Percentiles rank a stretch among this genome's conserved stretches.
Evolutionary conservation across 2,888 invertebrate genomes (phyloP).

Genomic region (Aphidius colemani): DNA sequence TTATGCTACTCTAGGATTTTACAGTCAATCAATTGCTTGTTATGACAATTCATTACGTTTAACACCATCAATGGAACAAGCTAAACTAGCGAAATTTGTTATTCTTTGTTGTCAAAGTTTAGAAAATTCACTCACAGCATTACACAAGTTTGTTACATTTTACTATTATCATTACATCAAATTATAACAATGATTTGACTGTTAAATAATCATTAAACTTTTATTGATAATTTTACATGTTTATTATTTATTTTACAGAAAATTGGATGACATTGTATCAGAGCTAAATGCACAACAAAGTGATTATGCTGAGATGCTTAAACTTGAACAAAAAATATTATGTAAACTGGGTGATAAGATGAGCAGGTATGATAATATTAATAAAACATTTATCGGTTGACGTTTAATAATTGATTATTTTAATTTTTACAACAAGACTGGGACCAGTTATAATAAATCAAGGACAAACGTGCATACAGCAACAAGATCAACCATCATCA

Average conservation of each 20-base stretch:
- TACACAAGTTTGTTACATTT: constrained; percentile 72
- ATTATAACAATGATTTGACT: not conserved
- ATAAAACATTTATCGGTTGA: too few species aligned
- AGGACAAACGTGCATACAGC: constrained; percentile 58
- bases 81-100: constrained; percentile 67
- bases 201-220: not conserved
- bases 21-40: constrained; percentile 71
- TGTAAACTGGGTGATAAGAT: constrained; percentile 64
- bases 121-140: constrained; percentile 66
- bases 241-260: constrained; percentile 54
- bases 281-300: constrained; percentile 69
- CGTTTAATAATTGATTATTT: not conserved
- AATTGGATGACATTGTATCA: constrained; percentile 67
- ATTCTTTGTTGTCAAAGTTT: constrained; percentile 72
- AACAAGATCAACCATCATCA: constrained; percentile 53
- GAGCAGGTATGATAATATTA: constrained; percentile 48
- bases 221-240: too few species aligned
- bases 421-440: constrained; percentile 48
- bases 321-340: constrained; percentile 65
- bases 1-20: constrained; percentile 73
- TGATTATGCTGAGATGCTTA: constrained; percentile 67
- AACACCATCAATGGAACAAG: constrained; percentile 68
- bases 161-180: not conserved
- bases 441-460: constrained; percentile 47
- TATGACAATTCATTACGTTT: constrained; percentile 71